Percentiles rank a stretch among this genome's conserved stretches.
Evolutionary conservation across 2,113 vertebrate genomes (phyloP).

Genomic region (Tichodroma muraria): DNA sequence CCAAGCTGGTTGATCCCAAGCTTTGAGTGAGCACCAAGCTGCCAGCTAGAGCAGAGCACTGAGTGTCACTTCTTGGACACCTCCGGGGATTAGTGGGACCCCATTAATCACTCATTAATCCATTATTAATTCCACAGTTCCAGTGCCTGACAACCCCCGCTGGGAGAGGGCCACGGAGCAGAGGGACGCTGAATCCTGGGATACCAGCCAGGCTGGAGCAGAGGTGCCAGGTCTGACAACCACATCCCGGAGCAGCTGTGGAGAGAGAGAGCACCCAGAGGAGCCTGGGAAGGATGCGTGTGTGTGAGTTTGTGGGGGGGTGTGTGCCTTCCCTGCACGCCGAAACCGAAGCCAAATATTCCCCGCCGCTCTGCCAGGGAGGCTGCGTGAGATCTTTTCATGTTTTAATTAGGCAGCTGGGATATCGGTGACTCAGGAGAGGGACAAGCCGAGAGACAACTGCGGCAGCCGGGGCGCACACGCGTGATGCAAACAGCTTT

Average conservation of each 20-base stretch:
- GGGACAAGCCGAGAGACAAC: slow-evolving; percentile 6
- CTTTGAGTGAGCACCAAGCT: not conserved
- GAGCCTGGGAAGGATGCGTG: not conserved
- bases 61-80: not conserved
- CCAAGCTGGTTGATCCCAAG: not conserved
- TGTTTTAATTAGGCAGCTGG: slow-evolving; percentile 60
- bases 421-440: slow-evolving; percentile 35
- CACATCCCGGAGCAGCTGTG: not conserved
- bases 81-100: not conserved
- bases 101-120: too few relatives aligned
- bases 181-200: not conserved
- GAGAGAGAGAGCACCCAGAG: not conserved
- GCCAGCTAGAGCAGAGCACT: not conserved
- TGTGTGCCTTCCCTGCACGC: not conserved
- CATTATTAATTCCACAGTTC: rapidly evolving
- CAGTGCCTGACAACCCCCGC: not conserved
- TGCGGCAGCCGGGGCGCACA: not conserved
- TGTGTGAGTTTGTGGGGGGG: not conserved
- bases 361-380: not conserved
- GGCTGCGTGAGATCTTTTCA: slow-evolving; percentile 7
- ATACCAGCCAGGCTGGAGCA: not conserved
- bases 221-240: not conserved
- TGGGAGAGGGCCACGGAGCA: not conserved
- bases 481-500: not conserved
- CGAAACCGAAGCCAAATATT: not conserved